Conservation (phyloP, 2,797 vertebrate species). For the Gambelia wislizenii region DNA sequence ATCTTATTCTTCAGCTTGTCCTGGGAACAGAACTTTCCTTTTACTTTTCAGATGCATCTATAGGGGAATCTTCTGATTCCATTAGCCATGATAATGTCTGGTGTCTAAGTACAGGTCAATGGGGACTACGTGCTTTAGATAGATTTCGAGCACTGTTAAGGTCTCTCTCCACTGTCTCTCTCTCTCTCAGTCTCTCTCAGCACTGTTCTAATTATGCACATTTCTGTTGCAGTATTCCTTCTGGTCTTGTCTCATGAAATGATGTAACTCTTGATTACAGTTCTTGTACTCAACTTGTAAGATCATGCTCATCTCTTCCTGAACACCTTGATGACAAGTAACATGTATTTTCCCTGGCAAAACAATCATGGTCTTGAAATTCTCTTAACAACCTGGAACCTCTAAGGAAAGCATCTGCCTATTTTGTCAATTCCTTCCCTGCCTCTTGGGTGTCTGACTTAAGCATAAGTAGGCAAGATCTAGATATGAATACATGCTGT, state of each 20-base stretch:
- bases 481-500: constrained; percentile 55
- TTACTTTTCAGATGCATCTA: constrained; percentile 11
- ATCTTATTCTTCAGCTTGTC: neutral
- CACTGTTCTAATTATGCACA: constrained; percentile 72
- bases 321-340: constrained; percentile 76
- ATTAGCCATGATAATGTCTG: constrained; percentile 48
- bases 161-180: constrained; percentile 48
- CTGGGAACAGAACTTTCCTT: constrained; percentile 12
- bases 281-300: constrained; percentile 72
- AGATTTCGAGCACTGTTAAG: constrained; percentile 62
- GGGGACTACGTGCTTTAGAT: constrained; percentile 53
- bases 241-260: constrained; percentile 71
- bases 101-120: constrained; percentile 61
- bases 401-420: constrained; percentile 70
- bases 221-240: constrained; percentile 72
- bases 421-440: constrained; percentile 68
- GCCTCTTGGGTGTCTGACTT: constrained; percentile 70
- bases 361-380: constrained; percentile 66
- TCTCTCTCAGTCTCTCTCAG: constrained; percentile 37
- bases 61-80: constrained; percentile 25
- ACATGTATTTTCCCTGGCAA: constrained; percentile 72
- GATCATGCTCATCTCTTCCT: constrained; percentile 56
- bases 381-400: constrained; percentile 63
- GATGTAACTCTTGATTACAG: constrained; percentile 76
- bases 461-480: constrained; percentile 57